These are phyloP conservation scores for Melinaea menophilus DNA, from an alignment of 2,888 invertebrate species.

Conservation along the genomic window DNA sequence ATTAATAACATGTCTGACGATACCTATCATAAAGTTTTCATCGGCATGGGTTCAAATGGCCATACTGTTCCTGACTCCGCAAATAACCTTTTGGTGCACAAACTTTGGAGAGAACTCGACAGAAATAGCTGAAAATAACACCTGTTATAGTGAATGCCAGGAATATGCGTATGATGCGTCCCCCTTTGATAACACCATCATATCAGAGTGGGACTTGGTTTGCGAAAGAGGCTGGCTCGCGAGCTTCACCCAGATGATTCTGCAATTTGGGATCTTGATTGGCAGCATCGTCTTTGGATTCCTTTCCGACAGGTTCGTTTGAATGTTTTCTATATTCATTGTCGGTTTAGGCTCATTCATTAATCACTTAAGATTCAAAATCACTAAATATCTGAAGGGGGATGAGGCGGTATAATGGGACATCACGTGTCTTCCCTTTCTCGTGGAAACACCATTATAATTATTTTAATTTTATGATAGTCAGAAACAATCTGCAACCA, in stretches of 20 bases:
- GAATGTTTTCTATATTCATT: background rate
- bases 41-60: conserved; percentile 88
- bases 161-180: conserved; percentile 78
- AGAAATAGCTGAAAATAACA: conserved; percentile 48
- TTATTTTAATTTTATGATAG: too few species aligned
- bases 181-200: conserved; percentile 82
- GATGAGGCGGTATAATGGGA: too few species aligned
- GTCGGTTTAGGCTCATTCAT: too few species aligned
- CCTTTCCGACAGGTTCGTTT: conserved; percentile 82
- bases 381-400: too few species aligned
- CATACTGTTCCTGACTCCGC: conserved; percentile 85
- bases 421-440: too few species aligned
- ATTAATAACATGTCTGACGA: conserved; percentile 78
- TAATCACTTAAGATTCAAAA: too few species aligned
- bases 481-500: too few species aligned
- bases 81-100: conserved; percentile 72
- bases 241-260: conserved; percentile 83
- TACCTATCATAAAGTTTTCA: conserved; percentile 84
- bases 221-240: conserved; percentile 81
- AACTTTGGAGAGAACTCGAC: conserved; percentile 50
- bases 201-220: conserved; percentile 86
- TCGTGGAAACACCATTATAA: too few species aligned
- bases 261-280: conserved; percentile 84
- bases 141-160: conserved; percentile 76
- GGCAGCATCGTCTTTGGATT: conserved; percentile 86